A percentile compares a stretch with the other conserved stretches of the same genome.
These are phyloP conservation scores for Heliconius melpomene DNA, from an alignment of 1,140 invertebrate genomes.

Conservation along the genomic window DNA sequence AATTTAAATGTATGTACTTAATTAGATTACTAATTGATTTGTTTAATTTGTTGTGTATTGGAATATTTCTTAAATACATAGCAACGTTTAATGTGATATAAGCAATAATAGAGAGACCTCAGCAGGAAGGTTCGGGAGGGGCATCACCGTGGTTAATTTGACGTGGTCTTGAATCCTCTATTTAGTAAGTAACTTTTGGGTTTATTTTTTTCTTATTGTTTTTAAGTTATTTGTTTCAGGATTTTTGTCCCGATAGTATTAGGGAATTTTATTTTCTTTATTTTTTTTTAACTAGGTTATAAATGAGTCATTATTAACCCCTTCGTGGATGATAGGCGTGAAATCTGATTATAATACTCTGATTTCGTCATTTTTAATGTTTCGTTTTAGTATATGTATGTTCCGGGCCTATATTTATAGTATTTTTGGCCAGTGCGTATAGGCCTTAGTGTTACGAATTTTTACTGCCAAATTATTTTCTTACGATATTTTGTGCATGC, in stretches of 20 bases:
- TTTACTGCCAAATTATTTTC: constrained; percentile 82
- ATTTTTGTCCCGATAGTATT: constrained; percentile 81
- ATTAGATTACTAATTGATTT: constrained; percentile 78
- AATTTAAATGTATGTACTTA: constrained; percentile 76
- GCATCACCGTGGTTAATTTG: constrained; percentile 55
- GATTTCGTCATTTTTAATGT: constrained; percentile 73
- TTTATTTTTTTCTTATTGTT: constrained; percentile 80
- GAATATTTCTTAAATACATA: constrained; percentile 66
- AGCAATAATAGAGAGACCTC: constrained; percentile 74
- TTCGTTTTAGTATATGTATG: constrained; percentile 75
- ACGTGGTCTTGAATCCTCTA: constrained; percentile 76
- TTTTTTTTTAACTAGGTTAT: constrained; percentile 69
- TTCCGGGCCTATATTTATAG: constrained; percentile 77
- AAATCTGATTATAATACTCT: constrained; percentile 68
- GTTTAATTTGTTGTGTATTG: constrained; percentile 72
- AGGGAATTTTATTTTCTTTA: constrained; percentile 81
- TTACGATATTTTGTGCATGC: constrained; percentile 79
- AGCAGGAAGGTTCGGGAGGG: neutral
- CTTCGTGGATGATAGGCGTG: constrained; percentile 71
- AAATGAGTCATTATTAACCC: constrained; percentile 67
- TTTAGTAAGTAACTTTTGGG: constrained; percentile 80
- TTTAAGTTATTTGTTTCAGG: constrained; percentile 81
- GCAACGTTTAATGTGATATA: constrained; percentile 76
- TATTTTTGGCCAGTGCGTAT: constrained; percentile 76
- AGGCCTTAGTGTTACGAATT: constrained; percentile 80